Percentiles rank a stretch among this genome's conserved stretches.
Evolutionary conservation across 2,797 vertebrate species (phyloP).

Genomic region (Tarsius wallacei): DNA sequence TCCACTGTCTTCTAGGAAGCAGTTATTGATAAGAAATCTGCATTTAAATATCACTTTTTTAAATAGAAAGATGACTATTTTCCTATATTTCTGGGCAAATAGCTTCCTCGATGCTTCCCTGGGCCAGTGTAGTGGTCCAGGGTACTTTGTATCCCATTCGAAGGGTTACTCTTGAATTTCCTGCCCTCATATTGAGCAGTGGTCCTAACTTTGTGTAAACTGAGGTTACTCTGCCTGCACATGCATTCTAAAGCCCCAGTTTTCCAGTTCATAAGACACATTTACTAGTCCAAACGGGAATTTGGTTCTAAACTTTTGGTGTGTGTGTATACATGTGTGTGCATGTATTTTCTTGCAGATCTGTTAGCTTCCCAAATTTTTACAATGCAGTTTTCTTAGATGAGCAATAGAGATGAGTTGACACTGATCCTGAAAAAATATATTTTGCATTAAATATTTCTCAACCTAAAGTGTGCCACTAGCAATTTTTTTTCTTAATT

Average conservation of each 20-base stretch:
- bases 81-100: background rate
- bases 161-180: background rate
- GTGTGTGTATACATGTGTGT: background rate
- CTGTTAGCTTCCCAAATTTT: background rate
- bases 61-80: background rate
- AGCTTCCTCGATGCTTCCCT: background rate
- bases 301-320: background rate
- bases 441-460: background rate
- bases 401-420: background rate
- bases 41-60: background rate
- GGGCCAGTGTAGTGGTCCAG: background rate
- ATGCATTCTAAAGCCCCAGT: background rate
- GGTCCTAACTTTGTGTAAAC: background rate
- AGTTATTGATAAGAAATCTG: background rate
- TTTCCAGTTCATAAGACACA: background rate
- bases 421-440: background rate
- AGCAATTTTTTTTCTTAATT: background rate
- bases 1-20: background rate
- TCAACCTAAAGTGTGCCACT: background rate
- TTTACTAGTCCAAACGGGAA: background rate
- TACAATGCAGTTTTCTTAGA: background rate
- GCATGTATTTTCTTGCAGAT: background rate
- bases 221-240: background rate
- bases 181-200: background rate
- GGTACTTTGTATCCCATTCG: too few species aligned